Conservation (phyloP, 35 echinoderm and acorn worm genomes). For the Eucidaris tribuloides region DNA sequence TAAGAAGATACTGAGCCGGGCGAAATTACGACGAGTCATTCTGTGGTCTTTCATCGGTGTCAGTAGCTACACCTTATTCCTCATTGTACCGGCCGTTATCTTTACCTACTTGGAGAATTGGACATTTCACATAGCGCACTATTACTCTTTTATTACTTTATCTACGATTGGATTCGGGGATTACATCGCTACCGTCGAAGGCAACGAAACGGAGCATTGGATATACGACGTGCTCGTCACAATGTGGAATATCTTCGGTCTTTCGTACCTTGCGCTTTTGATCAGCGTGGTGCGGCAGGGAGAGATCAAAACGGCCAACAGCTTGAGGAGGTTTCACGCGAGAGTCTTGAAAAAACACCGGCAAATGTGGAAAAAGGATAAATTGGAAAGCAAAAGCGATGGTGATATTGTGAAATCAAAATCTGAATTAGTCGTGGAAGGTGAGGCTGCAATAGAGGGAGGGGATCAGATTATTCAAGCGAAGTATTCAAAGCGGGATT, state of each 20-base stretch:
- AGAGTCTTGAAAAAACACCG: not conserved
- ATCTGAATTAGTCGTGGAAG: not conserved
- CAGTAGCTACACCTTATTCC: slow-evolving; percentile 43
- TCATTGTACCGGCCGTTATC: slow-evolving; percentile 66
- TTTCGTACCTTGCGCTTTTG: slow-evolving; percentile 51
- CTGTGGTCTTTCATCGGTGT: slow-evolving; percentile 35
- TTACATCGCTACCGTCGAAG: slow-evolving; percentile 39
- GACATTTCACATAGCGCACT: slow-evolving; percentile 59
- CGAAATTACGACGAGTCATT: not conserved
- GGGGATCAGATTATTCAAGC: too few relatives aligned
- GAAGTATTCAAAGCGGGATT: not conserved
- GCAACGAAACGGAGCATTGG: not conserved
- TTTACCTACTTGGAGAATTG: slow-evolving; percentile 64
- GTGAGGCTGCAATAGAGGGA: too few relatives aligned
- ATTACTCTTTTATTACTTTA: slow-evolving; percentile 84
- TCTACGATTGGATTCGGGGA: slow-evolving; percentile 97
- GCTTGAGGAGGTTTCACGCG: slow-evolving; percentile 3
- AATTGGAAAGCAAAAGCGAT: not conserved
- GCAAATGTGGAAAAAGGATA: not conserved
- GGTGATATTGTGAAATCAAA: not conserved
- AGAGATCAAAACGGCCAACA: slow-evolving; percentile 25
- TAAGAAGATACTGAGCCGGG: not conserved
- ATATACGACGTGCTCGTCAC: slow-evolving; percentile 53
- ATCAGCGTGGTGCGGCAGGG: slow-evolving; percentile 28
- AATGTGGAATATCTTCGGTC: slow-evolving; percentile 50